phyloP scores from a whole-genome alignment of 2,797 vertebrate species.

The Enteromius trimaculatus region DNA sequence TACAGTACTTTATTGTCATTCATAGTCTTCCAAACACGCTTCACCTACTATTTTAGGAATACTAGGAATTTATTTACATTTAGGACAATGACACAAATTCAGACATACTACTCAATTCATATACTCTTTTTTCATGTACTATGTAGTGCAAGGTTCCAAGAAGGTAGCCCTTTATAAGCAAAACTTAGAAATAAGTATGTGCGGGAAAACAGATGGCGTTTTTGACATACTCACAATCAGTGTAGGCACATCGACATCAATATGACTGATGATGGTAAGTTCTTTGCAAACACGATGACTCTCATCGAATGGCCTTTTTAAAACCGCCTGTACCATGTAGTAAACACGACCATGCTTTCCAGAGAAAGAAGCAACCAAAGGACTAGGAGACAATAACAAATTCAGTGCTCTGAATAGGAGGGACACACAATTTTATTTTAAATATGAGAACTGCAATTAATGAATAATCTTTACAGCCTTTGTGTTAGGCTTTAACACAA shows the following conservation, averaged over 20 bases:
- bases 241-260: constrained; percentile 80
- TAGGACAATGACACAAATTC: neutral
- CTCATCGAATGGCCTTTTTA: constrained; percentile 74
- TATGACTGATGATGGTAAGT: constrained; percentile 78
- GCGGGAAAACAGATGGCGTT: neutral
- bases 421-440: neutral
- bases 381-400: constrained; percentile 68
- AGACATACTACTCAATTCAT: neutral
- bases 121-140: neutral
- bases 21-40: neutral
- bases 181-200: neutral
- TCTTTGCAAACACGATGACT: constrained; percentile 75
- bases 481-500: neutral
- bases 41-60: neutral
- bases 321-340: constrained; percentile 76
- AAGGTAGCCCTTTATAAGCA: neutral
- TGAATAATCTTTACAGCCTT: neutral
- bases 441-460: neutral
- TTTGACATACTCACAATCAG: constrained; percentile 74
- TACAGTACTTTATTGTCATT: neutral
- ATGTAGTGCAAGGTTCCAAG: neutral
- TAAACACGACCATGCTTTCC: constrained; percentile 81
- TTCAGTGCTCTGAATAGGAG: neutral
- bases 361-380: constrained; percentile 80
- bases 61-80: neutral